Evolutionary conservation across 2,888 invertebrate genomes (phyloP), one percentile per base, ranked within the genome.

Genomic region (Dioctria rufipes): DNA sequence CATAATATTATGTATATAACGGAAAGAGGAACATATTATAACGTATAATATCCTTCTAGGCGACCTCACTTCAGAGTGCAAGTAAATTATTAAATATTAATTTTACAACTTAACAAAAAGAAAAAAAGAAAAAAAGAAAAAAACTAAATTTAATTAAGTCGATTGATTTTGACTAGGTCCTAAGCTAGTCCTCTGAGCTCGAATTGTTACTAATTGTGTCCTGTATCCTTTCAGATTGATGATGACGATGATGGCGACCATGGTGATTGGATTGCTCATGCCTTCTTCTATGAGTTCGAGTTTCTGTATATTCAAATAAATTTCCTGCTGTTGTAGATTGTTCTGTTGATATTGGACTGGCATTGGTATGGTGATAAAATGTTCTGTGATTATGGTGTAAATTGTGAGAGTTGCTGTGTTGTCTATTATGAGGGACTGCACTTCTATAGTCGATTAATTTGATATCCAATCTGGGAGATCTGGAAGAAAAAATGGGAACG

Each of bases 401-500:
- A 39, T 58, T 73, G 8, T 60, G 54, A 39, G 49, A 39, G 39
- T 54, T 61, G 37, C n/a, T 60, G 25, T 80, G 80, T 25, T 25
- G 25, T 2, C 25, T 25, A 39, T 43, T 61, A 37, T 71, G 46
- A 4, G 65, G 65, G 5, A 58, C 54, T 43, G 60, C 86, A 84
- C 43, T 84, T 82, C 46, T 85, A 85, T 73, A 85, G 61, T 88
- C 87, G 71, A 86, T 84, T 78, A 86, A 83, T 83, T 85, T 86
- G 0, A 89, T 83, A 80, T 88, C 88, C 87, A 88, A 82, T 84
- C 88, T 87, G 86, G 88, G 88, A 78, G 84, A 86, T 85, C 88
- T 88, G 81, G 0, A 84, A 83, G 54, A 54, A 11, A 37, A 37
- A 65, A 66, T 25, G 25, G 25, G 25, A 25, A 2, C 25, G 49